Percentiles rank a stretch among this genome's conserved stretches.
These are phyloP conservation scores for Colistium nudipinnis DNA, from an alignment of 2,113 vertebrate species.

Conservation along the genomic window DNA sequence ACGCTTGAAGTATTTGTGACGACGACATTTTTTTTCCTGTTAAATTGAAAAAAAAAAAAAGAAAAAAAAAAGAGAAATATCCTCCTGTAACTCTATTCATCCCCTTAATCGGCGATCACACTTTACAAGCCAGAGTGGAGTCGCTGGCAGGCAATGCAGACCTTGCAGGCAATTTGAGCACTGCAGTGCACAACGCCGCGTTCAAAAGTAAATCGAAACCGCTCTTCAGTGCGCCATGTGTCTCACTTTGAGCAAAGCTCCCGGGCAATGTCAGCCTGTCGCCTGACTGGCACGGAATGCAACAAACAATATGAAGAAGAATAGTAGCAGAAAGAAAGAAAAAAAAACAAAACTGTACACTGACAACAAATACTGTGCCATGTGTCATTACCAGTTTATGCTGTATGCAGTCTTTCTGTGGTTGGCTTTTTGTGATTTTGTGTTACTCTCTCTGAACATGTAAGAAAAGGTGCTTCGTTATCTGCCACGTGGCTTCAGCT, in stretches of 20 bases:
- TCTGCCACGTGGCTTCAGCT: conserved; percentile 45
- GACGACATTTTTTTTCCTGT: conserved; percentile 47
- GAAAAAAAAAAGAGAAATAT: conserved; percentile 60
- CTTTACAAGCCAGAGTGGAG: conserved; percentile 49
- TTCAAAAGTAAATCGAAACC: conserved; percentile 52
- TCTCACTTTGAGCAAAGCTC: conserved; percentile 41
- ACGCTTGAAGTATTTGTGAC: conserved; percentile 67
- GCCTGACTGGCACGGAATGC: conserved; percentile 40
- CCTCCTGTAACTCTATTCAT: conserved; percentile 42
- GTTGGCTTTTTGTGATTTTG: conserved; percentile 28
- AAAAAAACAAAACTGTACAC: conserved; percentile 35
- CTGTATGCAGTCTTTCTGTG: conserved; percentile 51
- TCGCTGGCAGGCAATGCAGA: conserved; percentile 13
- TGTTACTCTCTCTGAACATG: conserved; percentile 15
- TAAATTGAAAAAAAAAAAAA: conserved; percentile 56
- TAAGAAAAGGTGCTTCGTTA: conserved; percentile 59
- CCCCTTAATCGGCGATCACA: conserved; percentile 41
- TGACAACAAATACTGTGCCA: conserved; percentile 43
- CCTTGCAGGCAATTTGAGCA: conserved; percentile 49
- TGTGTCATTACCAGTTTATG: conserved; percentile 42
- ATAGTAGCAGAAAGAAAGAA: conserved; percentile 39
- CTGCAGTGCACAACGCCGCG: conserved; percentile 56
- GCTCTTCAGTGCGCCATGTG: conserved; percentile 37
- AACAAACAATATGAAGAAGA: conserved; percentile 23
- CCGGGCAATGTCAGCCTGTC: conserved; percentile 26